Evolutionary conservation across 2,888 invertebrate species (phyloP), one percentile per base, ranked within the genome.

Genomic region (Rhopalosiphum nymphaeae): DNA sequence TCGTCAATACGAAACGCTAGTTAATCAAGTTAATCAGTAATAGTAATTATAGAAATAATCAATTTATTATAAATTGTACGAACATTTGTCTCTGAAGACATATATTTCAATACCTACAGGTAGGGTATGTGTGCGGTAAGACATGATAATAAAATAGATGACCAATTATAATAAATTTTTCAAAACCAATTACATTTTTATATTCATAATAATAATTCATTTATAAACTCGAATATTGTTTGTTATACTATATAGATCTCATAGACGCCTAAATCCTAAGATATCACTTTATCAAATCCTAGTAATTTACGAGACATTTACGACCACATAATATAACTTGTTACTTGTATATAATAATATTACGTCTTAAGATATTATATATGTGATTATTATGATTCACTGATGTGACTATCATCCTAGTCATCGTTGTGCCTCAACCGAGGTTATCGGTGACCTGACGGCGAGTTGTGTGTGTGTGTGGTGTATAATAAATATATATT

Each of bases 121-220:
- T 91, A 91, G 86, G 61, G 85, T 91, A 57, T 86, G 86, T 21
- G 91, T 91, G 91, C 91, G 61, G 86, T 86, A 86, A 11, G 36
- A 61, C 11, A 46, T n/a, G 57, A 91, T 91, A 57, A 36, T 86
- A 49, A 46, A 61, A 85, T 85, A 91, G 44, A 56, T 46, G 91
- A 91, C 91, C 84, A 86, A 91, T 91, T 85, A 91, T 91, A 49
- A 86, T 91, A 61, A 61, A 46, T 91, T 86, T 91, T 91, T 91
- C 46, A 46, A 86, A 86, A 46, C 44, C 85, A 44, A 61, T 91
- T 57, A 86, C 25, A 10, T 85, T 44, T 85, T 86, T 26, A 11
- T 91, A 86, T 61, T 61, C 25, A 46, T 61, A 46, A 56, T 46
- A 85, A 56, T 56, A 44, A 85, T 91, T 85, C n/a, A 44, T 44